A percentile compares a stretch with the other conserved stretches of the same genome.
Evolutionary conservation across 2,888 invertebrate genomes (phyloP).

Genomic region (Napeogenes inachia): DNA sequence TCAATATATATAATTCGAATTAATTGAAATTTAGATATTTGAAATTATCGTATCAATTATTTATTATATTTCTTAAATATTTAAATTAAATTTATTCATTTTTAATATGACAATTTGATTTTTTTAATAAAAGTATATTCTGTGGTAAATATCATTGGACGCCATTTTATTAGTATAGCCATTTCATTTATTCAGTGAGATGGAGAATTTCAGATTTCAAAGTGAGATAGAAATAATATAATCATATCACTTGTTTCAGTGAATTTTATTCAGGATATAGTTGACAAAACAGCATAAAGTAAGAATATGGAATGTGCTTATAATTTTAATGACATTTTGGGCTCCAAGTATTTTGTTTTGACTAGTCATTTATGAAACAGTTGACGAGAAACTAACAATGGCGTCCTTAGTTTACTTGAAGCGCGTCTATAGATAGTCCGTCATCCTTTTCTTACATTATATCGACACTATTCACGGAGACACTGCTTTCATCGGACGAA

Average conservation of each 20-base stretch:
- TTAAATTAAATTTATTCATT: neutral
- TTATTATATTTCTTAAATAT: neutral
- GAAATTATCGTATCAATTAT: no score
- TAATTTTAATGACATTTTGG: constrained; percentile 4
- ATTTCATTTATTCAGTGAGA: constrained; percentile 76
- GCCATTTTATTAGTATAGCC: constrained; percentile 77
- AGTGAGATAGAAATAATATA: constrained; percentile 76
- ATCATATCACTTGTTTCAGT: constrained; percentile 32
- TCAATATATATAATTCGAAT: no score
- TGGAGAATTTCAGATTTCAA: constrained; percentile 66
- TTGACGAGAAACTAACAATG: constrained; percentile 53
- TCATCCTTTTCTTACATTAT: constrained; percentile 77
- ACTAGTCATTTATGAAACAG: constrained; percentile 20
- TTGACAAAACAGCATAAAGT: constrained; percentile 24
- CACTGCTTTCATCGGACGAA: constrained; percentile 67
- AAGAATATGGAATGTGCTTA: constrained; percentile 36
- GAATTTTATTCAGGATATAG: constrained; percentile 23
- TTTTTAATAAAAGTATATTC: constrained; percentile 6
- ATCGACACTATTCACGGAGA: constrained; percentile 70
- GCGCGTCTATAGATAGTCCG: constrained; percentile 69
- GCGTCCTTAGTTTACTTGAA: constrained; percentile 68
- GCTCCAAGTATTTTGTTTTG: constrained; percentile 4
- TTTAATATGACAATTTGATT: neutral
- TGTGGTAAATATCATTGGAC: constrained; percentile 28
- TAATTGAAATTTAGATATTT: no score